Conservation (phyloP, 2,888 invertebrate species). For the Leucania comma region DNA sequence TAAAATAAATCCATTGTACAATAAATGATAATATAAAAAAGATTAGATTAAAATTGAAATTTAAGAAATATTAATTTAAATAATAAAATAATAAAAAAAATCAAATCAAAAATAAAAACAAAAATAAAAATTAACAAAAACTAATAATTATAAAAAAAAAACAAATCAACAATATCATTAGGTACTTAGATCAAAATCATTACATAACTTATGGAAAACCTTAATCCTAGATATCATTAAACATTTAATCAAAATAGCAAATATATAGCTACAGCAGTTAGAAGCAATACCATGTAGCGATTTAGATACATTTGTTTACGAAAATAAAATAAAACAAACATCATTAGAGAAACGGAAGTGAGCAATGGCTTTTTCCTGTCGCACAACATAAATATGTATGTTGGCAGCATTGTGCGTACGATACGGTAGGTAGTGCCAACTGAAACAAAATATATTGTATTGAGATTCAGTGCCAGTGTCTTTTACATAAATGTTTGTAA, state of each 20-base stretch:
- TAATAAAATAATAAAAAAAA: too few relatives aligned
- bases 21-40: too few relatives aligned
- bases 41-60: too few relatives aligned
- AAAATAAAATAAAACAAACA: constrained; percentile 69
- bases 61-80: too few relatives aligned
- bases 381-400: constrained; percentile 64
- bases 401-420: constrained; percentile 60
- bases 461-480: constrained; percentile 31
- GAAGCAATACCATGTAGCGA: constrained; percentile 37
- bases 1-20: too few relatives aligned
- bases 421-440: constrained; percentile 53
- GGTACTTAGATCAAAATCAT: too few relatives aligned
- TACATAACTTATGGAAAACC: too few relatives aligned
- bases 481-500: constrained; percentile 27
- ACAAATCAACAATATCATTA: too few relatives aligned
- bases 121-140: too few relatives aligned
- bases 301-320: constrained; percentile 48
- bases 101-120: too few relatives aligned
- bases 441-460: constrained; percentile 56
- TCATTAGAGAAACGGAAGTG: constrained; percentile 71
- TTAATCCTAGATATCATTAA: too few relatives aligned
- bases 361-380: constrained; percentile 71
- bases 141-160: too few relatives aligned
- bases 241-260: not conserved
- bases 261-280: not conserved